Evolutionary conservation across 2,113 vertebrate genomes (phyloP).

Genomic region (Coptodon rendalli): DNA sequence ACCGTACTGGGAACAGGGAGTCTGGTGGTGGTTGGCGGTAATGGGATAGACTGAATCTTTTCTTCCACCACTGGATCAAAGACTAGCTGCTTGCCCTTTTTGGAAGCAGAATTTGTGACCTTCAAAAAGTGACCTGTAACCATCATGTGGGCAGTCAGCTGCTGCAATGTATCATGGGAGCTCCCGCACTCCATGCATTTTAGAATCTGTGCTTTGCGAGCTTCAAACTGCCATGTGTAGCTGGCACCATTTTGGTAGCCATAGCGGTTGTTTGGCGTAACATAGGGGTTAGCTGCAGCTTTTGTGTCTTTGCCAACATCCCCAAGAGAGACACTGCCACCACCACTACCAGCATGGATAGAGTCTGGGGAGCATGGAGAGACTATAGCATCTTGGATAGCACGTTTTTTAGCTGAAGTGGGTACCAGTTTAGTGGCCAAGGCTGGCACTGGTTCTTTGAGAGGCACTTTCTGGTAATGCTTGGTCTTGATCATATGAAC

Average conservation of each 20-base stretch:
- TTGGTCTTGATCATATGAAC: conserved; percentile 99
- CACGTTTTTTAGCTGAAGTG: conserved; percentile 89
- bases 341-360: conserved; percentile 70
- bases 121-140: conserved; percentile 98
- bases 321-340: conserved; percentile 67
- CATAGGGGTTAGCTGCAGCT: conserved; percentile 88
- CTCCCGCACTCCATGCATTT: conserved; percentile 99
- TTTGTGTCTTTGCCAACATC: conserved; percentile 76
- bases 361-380: conserved; percentile 93
- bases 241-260: conserved; percentile 99
- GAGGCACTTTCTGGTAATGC: conserved; percentile 99
- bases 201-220: conserved; percentile 96
- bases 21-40: conserved; percentile 91
- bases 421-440: conserved; percentile 89
- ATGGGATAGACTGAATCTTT: conserved; percentile 96
- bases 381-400: conserved; percentile 83
- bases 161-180: conserved; percentile 96
- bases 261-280: conserved; percentile 97
- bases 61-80: conserved; percentile 93
- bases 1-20: conserved; percentile 79
- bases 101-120: conserved; percentile 96
- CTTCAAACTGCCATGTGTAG: conserved; percentile 99
- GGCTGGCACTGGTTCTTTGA: conserved; percentile 98
- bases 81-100: conserved; percentile 96
- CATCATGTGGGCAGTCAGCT: conserved; percentile 99